A percentile compares a stretch with the other conserved stretches of the same genome.
Evolutionary conservation across 2,113 vertebrate genomes (phyloP).

Genomic region (Hippocampus barbouri): DNA sequence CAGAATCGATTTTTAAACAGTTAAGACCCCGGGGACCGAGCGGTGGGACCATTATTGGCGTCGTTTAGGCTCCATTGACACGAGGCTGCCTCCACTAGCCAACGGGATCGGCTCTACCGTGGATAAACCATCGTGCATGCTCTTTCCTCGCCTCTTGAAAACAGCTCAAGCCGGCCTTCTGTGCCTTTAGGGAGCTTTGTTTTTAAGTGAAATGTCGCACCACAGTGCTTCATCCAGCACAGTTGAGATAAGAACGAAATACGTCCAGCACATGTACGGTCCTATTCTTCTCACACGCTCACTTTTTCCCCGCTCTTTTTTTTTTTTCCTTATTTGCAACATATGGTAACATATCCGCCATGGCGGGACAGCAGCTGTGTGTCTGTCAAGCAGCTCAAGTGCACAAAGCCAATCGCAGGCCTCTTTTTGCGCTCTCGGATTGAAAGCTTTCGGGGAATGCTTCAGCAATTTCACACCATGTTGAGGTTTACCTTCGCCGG

Average conservation of each 20-base stretch:
- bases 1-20: conserved; percentile 71
- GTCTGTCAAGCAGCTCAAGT: conserved; percentile 31
- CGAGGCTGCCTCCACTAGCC: conserved; percentile 57
- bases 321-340: conserved; percentile 29
- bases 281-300: conserved; percentile 19
- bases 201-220: conserved; percentile 26
- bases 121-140: conserved; percentile 55
- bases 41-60: conserved; percentile 64
- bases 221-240: conserved; percentile 27
- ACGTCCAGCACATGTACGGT: conserved; percentile 19
- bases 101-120: conserved; percentile 59
- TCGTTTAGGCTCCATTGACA: conserved; percentile 66
- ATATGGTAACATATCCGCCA: conserved; percentile 31
- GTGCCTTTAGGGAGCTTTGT: conserved; percentile 46
- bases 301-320: conserved; percentile 11
- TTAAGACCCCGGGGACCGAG: conserved; percentile 55
- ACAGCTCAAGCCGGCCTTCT: conserved; percentile 59
- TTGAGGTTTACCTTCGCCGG: background rate
- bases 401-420: conserved; percentile 22
- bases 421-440: conserved; percentile 24
- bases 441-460: conserved; percentile 22
- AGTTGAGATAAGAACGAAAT: conserved; percentile 37
- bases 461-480: conserved; percentile 1
- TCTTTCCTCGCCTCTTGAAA: conserved; percentile 45
- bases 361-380: conserved; percentile 16